Evolutionary conservation across 2,113 vertebrate genomes (phyloP), one percentile per base, ranked within the genome.

Genomic region (Laterallus jamaicensis): DNA sequence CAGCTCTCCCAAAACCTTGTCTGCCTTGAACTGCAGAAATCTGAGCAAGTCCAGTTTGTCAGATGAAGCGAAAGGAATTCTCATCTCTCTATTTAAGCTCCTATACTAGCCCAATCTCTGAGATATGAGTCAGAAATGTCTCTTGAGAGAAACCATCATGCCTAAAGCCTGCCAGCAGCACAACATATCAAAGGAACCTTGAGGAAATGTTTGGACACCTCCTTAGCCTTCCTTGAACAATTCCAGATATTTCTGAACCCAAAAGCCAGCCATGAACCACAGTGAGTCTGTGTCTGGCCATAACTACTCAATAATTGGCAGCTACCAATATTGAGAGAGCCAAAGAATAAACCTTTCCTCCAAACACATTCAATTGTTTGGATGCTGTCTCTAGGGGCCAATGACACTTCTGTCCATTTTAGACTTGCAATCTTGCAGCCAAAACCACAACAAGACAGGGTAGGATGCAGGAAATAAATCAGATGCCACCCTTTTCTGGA

Each of bases 401-500:
- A 96, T 96, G 93, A 95, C 86, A 94, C 82, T 96, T 86, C 76
- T 91, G n/a, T 90, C 39, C 52, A 56, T 93, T 96, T 94, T 86
- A 94, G 78, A 92, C 40, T 95, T 85, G 63, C 16, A 67, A 11
- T 83, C 68, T 93, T 86, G 56, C 60, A 90, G 93, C 88, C 93
- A 96, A 96, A 97, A 86, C 93, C 95, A 94, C 92, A 95, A 93
- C 0, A 97, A 80, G 85, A 90, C 82, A 81, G 82, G 76, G 84
- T 95, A 94, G 59, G 68, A 91, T 86, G 71, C 73, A 96, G 82
- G 93, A 96, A 96, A 95, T 91, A 95, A 95, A 96, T 95, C 74
- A 93, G 88, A 97, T 96, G 93, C 90, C 93, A 95, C 82, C 47
- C 82, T 93, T 94, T 94, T 97, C 94, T 95, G 92, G 94, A 96